Evolutionary conservation across 1,140 invertebrate genomes (phyloP), one percentile per base, ranked within the genome.

Genomic region (Apis florea): DNA sequence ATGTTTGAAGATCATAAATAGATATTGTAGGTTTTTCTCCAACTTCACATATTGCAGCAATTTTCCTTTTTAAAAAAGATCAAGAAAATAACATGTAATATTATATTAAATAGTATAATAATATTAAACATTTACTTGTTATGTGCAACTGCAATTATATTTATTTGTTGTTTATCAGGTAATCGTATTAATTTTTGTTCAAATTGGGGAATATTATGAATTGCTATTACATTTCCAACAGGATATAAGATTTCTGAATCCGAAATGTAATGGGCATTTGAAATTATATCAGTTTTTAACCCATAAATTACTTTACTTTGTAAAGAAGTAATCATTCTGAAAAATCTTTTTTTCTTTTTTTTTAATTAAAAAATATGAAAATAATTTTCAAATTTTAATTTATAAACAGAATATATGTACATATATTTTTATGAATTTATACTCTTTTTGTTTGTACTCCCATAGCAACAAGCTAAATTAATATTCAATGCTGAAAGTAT

Each of bases 221-320:
- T 89, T 4, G 95, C 93, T 49, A 97, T 91, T 11, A 95, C 95
- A 75, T 95, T 95, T 17, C 96, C 96, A 47, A 95, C 95, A 1
- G 96, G 95, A 90, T 96, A 96, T 21, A 96, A 90, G 54, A 96
- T 92, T 84, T 96, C 96, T 5, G 95, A 94, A 87, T 97, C 96
- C 12, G 94, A 94, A 58, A 96, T 88, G 83, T 95, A 96, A 88
- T 96, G 95, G 4, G 94, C 95, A 90, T 96, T 96, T 61, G 95
- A 94, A 66, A 90, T 86, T 17, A 96, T 92, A 79, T 94, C 93
- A 0, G 95, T 95, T 71, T 94, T 94, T 40, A 96, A 83, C 1
- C 96, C 96, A 63, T 95, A 95, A 66, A 96, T 92, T 24, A 95
- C 90, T 54, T 92, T 93, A 3, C 94, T 94, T 83, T 95, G 93